Conservation (phyloP, 1,140 invertebrate genomes). For the Zaprionus capensis region DNA sequence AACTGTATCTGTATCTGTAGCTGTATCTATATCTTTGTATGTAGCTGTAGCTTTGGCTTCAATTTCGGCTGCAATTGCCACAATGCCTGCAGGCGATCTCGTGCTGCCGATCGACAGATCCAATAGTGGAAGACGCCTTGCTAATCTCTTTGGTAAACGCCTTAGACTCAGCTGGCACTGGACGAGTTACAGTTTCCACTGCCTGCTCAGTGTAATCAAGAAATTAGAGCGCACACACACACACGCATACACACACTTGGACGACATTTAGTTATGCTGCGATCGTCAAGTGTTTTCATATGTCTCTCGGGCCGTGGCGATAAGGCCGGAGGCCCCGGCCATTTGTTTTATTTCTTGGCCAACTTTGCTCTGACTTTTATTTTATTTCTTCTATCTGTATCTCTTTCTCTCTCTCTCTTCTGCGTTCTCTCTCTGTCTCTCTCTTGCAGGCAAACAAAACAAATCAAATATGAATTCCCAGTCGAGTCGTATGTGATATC, state of each 20-base stretch:
- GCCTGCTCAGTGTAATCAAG: conserved; percentile 68
- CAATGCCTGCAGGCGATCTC: background rate
- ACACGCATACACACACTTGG: background rate
- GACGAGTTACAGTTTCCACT: conserved; percentile 20
- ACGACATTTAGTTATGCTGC: conserved; percentile 7
- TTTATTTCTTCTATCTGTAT: conserved; percentile 1
- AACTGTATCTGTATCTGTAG: conserved; percentile 1
- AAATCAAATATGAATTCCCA: conserved; percentile 59
- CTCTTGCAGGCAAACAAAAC: conserved; percentile 18
- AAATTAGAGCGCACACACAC: conserved; percentile 66
- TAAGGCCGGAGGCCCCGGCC: conserved; percentile 7
- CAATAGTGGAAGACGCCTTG: conserved; percentile 35
- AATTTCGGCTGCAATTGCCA: background rate
- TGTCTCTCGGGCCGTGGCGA: background rate
- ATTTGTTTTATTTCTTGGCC: conserved; percentile 29
- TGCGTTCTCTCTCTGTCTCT: background rate
- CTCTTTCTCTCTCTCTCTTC: too few species aligned
- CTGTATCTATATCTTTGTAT: background rate
- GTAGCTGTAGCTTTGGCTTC: background rate
- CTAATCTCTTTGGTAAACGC: conserved; percentile 67
- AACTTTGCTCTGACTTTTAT: conserved; percentile 23
- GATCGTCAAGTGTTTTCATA: conserved; percentile 36
- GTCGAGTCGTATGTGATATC: conserved; percentile 49
- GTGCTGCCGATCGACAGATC: conserved; percentile 20
- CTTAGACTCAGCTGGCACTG: conserved; percentile 2